Conservation (phyloP, 2,888 invertebrate genomes). For the Hyppa rectilinea region DNA sequence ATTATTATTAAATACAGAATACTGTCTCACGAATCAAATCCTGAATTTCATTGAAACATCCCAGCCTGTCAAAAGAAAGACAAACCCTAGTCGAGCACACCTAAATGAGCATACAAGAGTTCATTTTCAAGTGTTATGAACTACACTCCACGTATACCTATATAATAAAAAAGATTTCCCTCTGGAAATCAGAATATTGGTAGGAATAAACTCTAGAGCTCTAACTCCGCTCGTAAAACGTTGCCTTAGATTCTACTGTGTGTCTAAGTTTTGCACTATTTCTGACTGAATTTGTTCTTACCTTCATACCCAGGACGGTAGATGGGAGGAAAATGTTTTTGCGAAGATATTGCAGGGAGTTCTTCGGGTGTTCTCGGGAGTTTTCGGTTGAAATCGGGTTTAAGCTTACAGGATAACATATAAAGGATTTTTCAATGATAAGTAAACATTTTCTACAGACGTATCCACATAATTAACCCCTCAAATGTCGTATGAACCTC, state of each 20-base stretch:
- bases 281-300: constrained; percentile 26
- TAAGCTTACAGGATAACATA: too few species aligned
- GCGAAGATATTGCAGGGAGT: background rate
- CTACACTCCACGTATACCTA: constrained; percentile 7
- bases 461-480: background rate
- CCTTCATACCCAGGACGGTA: constrained; percentile 13
- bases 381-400: background rate
- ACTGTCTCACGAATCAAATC: too few species aligned
- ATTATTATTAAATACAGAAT: too few species aligned
- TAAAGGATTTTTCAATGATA: background rate
- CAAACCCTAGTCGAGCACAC: background rate
- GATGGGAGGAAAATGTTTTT: constrained; percentile 3
- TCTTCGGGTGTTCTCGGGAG: background rate
- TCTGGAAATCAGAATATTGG: constrained; percentile 59
- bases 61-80: constrained; percentile 15
- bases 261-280: constrained; percentile 49
- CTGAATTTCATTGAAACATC: too few species aligned
- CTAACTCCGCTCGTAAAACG: constrained; percentile 39
- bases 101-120: constrained; percentile 37
- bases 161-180: constrained; percentile 59
- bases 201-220: constrained; percentile 27
- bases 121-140: constrained; percentile 47
- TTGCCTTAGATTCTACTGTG: constrained; percentile 19
- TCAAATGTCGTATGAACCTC: too few species aligned
- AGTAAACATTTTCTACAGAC: background rate